These are phyloP conservation scores for Chaunax sp. DNA, from an alignment of 2,797 vertebrate species.

Conservation along the genomic window DNA sequence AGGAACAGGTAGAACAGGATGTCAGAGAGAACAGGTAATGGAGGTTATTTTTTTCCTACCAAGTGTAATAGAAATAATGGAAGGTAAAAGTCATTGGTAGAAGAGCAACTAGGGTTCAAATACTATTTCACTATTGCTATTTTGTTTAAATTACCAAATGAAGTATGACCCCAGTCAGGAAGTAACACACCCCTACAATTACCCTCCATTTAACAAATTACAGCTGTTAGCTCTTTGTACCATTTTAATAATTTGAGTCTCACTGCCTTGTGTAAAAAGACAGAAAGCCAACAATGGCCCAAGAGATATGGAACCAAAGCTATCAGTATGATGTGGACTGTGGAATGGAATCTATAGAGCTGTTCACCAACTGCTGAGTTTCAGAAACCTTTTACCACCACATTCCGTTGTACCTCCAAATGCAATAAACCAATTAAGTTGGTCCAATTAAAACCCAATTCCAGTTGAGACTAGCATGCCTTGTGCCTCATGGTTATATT, in stretches of 20 bases:
- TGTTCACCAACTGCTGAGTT: conserved; percentile 25
- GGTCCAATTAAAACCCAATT: conserved; percentile 85
- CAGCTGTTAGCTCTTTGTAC: conserved; percentile 63
- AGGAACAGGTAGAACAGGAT: conserved; percentile 3
- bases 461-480: conserved; percentile 78
- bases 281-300: conserved; percentile 23
- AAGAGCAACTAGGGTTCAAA: conserved; percentile 52
- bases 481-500: conserved; percentile 76
- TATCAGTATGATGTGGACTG: conserved; percentile 36
- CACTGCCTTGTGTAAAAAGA: conserved; percentile 15
- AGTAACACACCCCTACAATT: conserved; percentile 68
- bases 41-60: conserved; percentile 35
- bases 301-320: conserved; percentile 39
- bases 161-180: conserved; percentile 66
- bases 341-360: conserved; percentile 30
- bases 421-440: conserved; percentile 81
- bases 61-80: conserved; percentile 33
- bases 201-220: conserved; percentile 75
- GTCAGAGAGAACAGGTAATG: neutral
- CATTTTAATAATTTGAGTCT: conserved; percentile 56
- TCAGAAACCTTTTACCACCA: conserved; percentile 45
- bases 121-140: conserved; percentile 35
- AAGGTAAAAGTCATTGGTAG: conserved; percentile 53
- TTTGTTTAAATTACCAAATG: conserved; percentile 68
- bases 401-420: conserved; percentile 71